Evolutionary conservation across 53 echinoderm and acorn worm species (phyloP), one percentile per base, ranked within the genome.

Genomic region (Astropecten irregularis): DNA sequence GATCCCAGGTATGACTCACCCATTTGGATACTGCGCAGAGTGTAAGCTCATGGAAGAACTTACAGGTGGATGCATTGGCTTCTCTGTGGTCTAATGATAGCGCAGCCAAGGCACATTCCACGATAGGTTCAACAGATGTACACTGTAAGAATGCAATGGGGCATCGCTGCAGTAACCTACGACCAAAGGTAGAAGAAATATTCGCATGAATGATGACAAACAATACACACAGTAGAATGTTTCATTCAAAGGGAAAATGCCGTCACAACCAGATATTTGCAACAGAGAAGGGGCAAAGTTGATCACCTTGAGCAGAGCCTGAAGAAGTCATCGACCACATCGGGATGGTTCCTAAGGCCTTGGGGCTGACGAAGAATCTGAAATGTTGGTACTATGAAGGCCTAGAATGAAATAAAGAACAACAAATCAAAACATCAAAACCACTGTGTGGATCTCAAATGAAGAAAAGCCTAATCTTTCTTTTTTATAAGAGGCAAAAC

Each of bases 251-350:
- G 42, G 42, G 6, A 42, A 11, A 42, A 42, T 42, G 42, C 42
- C 42, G n/a, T n/a, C n/a, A n/a, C n/a, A n/a, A n/a, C n/a, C 42
- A 42, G 42, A 1, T 3, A 63, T 18, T 32, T 28, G 0, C 8
- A n/a, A 59, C 11, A 26, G 28, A 32, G 62, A 27, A 28, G 32
- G 62, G 62, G 40, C 9, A 40, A 37, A 66, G 0, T 10, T 33
- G 1, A 44, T 77, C 49, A 96, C 96, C 96, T 91, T 40, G 91
- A 89, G 47, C 93, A 91, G 53, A 96, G 82, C 55, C 96, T 93
- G 51, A 93, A 96, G 69, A 96, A 91, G 55, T 96, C 96, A 50
- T 96, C 96, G 0, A 96, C 89, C 27, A 93, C 91, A 69, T 96
- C 96, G 4, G 96, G 93, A 50, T 96, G 96, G 71, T 91, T 89